phyloP scores from a whole-genome alignment of 1,140 invertebrate genomes.

The Aricia agestis region DNA sequence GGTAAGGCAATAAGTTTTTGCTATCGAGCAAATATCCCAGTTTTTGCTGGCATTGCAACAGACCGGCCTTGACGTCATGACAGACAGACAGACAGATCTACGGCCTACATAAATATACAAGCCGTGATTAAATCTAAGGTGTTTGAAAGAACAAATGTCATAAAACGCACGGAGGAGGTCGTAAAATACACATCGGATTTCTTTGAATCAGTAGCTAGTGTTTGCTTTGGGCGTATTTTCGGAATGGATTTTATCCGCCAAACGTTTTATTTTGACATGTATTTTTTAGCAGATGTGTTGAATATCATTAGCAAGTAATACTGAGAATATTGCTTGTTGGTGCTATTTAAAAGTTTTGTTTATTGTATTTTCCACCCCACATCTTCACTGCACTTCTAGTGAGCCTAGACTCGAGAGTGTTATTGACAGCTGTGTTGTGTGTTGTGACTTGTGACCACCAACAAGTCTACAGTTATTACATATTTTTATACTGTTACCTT shows the following conservation, averaged over 20 bases:
- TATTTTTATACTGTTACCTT: no score
- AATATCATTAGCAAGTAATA: background rate
- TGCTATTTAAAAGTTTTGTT: no score
- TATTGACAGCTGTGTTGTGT: no score
- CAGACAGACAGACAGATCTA: background rate
- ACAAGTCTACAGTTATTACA: no score
- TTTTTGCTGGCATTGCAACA: background rate
- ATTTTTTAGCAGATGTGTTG: background rate
- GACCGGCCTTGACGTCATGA: background rate
- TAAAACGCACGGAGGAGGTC: slow-evolving; percentile 5
- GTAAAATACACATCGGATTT: slow-evolving; percentile 3
- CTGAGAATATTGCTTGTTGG: no score
- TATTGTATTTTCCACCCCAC: no score
- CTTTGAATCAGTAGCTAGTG: background rate
- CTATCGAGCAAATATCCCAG: background rate
- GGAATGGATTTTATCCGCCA: background rate
- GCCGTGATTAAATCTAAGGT: background rate
- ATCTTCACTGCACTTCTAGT: no score
- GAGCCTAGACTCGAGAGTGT: no score
- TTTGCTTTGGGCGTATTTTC: background rate
- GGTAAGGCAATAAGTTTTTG: background rate
- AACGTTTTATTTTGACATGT: background rate
- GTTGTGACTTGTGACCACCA: no score
- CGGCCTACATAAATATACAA: slow-evolving; percentile 7
- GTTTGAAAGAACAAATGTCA: slow-evolving; percentile 16